Conservation (phyloP, 2,797 vertebrate genomes). For the Poeciliopsis turneri region DNA sequence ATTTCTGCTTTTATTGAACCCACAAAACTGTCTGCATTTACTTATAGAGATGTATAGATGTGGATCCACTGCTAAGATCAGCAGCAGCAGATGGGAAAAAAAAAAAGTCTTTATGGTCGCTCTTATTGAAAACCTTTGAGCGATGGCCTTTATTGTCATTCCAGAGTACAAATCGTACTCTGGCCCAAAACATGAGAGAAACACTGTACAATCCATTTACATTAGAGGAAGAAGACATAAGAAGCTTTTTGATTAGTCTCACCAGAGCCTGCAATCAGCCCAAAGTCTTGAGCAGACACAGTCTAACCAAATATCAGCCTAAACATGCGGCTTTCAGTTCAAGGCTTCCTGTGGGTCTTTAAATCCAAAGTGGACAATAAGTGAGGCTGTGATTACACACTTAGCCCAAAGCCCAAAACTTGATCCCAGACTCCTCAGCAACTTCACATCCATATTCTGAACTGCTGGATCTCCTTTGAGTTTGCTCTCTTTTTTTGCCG, state of each 20-base stretch:
- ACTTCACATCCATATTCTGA: conserved; percentile 49
- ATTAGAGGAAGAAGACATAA: conserved; percentile 68
- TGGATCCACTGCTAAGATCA: conserved; percentile 49
- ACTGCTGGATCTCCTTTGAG: conserved; percentile 43
- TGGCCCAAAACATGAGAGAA: conserved; percentile 55
- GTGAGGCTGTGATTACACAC: conserved; percentile 62
- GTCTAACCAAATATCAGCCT: conserved; percentile 51
- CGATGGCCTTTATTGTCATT: conserved; percentile 65
- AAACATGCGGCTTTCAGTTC: conserved; percentile 46
- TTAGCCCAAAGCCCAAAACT: conserved; percentile 53
- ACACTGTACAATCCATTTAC: conserved; percentile 68
- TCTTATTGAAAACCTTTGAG: conserved; percentile 36
- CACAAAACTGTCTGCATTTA: conserved; percentile 44
- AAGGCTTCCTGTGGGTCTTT: conserved; percentile 33
- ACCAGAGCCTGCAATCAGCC: conserved; percentile 50
- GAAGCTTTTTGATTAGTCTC: conserved; percentile 78
- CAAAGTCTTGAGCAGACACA: conserved; percentile 50
- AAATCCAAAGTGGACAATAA: conserved; percentile 59
- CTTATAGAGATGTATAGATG: conserved; percentile 46
- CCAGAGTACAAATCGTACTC: conserved; percentile 67
- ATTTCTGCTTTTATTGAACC: conserved; percentile 32
- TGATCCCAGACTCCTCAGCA: conserved; percentile 48
- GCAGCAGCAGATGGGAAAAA: conserved; percentile 42
- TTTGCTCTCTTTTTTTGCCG: conserved; percentile 20
- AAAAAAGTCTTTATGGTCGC: conserved; percentile 11